These are phyloP conservation scores for Megalopta genalis DNA, from an alignment of 1,140 invertebrate genomes.

Conservation along the genomic window DNA sequence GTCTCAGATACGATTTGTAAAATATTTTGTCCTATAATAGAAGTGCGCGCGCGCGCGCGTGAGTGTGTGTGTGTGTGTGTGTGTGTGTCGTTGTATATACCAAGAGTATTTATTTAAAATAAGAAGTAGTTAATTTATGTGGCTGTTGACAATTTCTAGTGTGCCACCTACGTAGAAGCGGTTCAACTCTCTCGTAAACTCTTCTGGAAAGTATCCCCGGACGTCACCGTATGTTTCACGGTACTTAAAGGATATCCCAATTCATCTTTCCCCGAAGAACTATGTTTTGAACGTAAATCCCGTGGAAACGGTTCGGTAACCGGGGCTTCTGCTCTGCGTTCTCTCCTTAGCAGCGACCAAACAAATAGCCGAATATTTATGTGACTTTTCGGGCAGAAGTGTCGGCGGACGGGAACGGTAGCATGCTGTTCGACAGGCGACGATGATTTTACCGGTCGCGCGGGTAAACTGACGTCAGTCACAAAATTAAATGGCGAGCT, in stretches of 20 bases:
- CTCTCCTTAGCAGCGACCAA: constrained; percentile 45
- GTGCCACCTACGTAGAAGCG: not conserved
- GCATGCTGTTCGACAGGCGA: constrained; percentile 31
- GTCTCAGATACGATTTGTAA: too few species aligned
- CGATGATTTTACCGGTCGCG: constrained; percentile 42
- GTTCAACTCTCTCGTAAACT: not conserved
- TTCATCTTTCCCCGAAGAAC: constrained; percentile 49
- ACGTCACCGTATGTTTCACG: constrained; percentile 22
- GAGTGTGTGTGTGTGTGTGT: too few species aligned
- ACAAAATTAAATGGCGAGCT: constrained; percentile 49
- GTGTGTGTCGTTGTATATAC: too few species aligned
- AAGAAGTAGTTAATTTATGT: not conserved
- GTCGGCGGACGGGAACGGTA: not conserved
- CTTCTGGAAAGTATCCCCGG: constrained; percentile 6
- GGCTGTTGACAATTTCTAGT: not conserved
- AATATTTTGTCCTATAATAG: too few species aligned
- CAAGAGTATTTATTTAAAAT: too few species aligned
- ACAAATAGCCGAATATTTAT: constrained; percentile 60
- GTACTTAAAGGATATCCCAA: constrained; percentile 52
- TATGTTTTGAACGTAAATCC: constrained; percentile 37
- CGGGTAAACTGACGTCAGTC: constrained; percentile 44
- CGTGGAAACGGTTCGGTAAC: not conserved
- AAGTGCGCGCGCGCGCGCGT: too few species aligned
- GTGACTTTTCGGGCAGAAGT: constrained; percentile 39
- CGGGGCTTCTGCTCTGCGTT: constrained; percentile 30